Evolutionary conservation across 2,113 vertebrate species (phyloP).

Genomic region (Erythrocercus mccallii): DNA sequence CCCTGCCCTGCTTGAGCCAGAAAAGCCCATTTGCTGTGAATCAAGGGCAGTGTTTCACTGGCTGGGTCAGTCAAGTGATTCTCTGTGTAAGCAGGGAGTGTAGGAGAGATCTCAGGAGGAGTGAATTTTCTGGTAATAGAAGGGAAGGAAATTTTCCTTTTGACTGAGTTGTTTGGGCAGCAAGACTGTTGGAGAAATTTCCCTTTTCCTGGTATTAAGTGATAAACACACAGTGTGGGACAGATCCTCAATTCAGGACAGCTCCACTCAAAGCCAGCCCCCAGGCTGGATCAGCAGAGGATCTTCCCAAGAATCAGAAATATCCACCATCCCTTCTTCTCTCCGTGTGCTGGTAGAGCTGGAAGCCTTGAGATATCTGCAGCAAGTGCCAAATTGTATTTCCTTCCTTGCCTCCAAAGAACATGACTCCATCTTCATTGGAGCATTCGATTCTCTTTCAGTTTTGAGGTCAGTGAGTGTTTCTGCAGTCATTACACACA

Average conservation of each 20-base stretch:
- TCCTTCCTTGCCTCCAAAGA: background rate
- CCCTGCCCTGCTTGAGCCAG: background rate
- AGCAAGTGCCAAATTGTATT: background rate
- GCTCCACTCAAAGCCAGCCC: background rate
- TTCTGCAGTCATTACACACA: background rate
- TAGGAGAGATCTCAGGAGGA: background rate
- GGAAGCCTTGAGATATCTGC: background rate
- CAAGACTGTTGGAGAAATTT: background rate
- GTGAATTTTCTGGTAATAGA: background rate
- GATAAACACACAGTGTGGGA: background rate
- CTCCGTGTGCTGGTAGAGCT: background rate
- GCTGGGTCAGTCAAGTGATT: background rate
- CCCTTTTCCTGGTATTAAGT: background rate
- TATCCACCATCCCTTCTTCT: background rate
- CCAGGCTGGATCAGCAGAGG: background rate
- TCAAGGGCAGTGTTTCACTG: background rate
- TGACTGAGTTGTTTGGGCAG: background rate
- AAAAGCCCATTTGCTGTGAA: background rate
- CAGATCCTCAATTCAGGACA: background rate
- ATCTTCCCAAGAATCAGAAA: background rate
- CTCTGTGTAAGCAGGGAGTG: background rate
- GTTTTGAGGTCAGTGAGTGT: background rate
- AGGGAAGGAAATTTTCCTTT: background rate
- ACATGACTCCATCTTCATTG: background rate
- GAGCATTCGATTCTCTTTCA: background rate